Evolutionary conservation across 1,140 invertebrate species (phyloP).

Genomic region (Mesaphorura yosii): DNA sequence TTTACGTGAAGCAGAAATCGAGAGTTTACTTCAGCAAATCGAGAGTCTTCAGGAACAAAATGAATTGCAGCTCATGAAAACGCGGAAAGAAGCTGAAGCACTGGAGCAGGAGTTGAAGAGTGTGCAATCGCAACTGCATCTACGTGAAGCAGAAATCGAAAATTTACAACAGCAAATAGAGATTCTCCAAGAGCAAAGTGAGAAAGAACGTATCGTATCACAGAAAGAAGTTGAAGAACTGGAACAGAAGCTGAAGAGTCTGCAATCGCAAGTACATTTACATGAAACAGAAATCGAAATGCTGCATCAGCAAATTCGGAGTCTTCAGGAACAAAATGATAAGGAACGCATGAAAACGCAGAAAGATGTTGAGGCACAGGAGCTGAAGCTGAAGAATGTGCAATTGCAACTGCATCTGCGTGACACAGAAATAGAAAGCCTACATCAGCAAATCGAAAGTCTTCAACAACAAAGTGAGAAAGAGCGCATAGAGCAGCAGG

Average conservation of each 20-base stretch:
- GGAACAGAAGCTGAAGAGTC: background rate
- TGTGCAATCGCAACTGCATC: background rate
- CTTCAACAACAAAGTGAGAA: background rate
- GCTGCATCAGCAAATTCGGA: background rate
- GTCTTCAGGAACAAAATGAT: background rate
- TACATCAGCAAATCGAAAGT: too few relatives aligned
- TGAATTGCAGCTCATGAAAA: background rate
- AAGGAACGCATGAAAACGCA: background rate
- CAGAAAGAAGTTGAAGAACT: background rate
- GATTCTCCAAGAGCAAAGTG: background rate
- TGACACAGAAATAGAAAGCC: background rate
- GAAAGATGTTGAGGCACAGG: background rate
- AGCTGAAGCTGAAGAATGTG: background rate
- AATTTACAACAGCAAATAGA: background rate
- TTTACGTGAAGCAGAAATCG: background rate
- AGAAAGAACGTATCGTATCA: background rate
- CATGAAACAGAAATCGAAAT: slow-evolving; percentile 1
- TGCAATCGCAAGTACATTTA: background rate
- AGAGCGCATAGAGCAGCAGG: background rate
- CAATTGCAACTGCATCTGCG: background rate
- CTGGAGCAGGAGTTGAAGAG: background rate
- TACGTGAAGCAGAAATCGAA: background rate
- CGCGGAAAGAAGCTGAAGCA: background rate
- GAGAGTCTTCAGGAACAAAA: background rate
- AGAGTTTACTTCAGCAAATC: background rate